Conservation (phyloP, 2,113 vertebrate species). For the Seriola quinqueradiata region DNA sequence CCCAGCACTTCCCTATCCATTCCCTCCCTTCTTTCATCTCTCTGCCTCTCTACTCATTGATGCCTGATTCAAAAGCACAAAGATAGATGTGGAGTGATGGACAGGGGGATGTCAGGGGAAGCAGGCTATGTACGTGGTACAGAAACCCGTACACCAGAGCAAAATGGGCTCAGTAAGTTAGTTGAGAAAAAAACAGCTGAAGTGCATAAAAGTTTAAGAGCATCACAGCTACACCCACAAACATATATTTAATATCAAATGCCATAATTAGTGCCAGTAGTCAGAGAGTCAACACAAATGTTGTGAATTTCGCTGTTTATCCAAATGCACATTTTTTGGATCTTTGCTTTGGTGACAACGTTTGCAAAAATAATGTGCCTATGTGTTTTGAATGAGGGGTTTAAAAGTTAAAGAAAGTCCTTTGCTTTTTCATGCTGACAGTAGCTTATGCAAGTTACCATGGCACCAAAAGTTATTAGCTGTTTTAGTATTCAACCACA, state of each 20-base stretch:
- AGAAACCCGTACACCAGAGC: neutral
- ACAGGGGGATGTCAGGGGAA: slow-evolving; percentile 22
- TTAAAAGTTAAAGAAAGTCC: neutral
- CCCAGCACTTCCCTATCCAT: slow-evolving; percentile 1
- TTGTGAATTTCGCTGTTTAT: neutral
- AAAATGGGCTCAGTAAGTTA: slow-evolving; percentile 14
- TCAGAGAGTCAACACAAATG: neutral
- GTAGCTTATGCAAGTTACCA: neutral
- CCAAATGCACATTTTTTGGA: neutral
- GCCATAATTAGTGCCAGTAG: neutral
- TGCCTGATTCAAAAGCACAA: slow-evolving; percentile 49
- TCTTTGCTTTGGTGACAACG: neutral
- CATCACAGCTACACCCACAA: neutral
- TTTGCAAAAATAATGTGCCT: neutral
- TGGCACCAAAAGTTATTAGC: neutral
- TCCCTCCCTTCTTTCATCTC: slow-evolving; percentile 39
- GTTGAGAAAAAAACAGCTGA: neutral
- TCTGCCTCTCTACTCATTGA: slow-evolving; percentile 44
- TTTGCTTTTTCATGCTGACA: neutral
- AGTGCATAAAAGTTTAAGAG: slow-evolving; percentile 1
- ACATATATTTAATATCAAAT: neutral
- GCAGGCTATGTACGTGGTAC: neutral
- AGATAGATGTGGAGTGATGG: slow-evolving; percentile 45
- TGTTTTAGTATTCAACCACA: neutral
- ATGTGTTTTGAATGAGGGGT: neutral